A percentile compares a stretch with the other conserved stretches of the same genome.
phyloP scores from a whole-genome alignment of 2,113 vertebrate species.

The Felis catus region F.catus_Fca126_mat1.0 CM031423.1:82212501-82213000 shows the following conservation, averaged over 20 bases:
- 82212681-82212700: not conserved
- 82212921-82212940: not conserved
- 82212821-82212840: rapidly evolving
- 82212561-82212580: not conserved
- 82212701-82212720: not conserved
- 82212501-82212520: not conserved
- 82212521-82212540: not conserved
- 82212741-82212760: not conserved
- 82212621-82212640: not conserved
- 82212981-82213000: not conserved
- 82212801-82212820: no score
- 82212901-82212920: not conserved
- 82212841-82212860: not conserved
- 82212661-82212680: not conserved
- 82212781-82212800: not conserved
- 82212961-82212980: not conserved
- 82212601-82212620: not conserved
- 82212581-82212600: not conserved
- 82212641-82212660: not conserved
- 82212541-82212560: not conserved
- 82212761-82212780: not conserved
- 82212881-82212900: not conserved
- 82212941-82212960: not conserved
- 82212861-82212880: not conserved
- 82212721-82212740: not conserved